Percentiles rank a stretch among this genome's conserved stretches.
These are phyloP conservation scores for Chionis minor DNA, from an alignment of 2,113 vertebrate genomes.

Conservation along the genomic window DNA sequence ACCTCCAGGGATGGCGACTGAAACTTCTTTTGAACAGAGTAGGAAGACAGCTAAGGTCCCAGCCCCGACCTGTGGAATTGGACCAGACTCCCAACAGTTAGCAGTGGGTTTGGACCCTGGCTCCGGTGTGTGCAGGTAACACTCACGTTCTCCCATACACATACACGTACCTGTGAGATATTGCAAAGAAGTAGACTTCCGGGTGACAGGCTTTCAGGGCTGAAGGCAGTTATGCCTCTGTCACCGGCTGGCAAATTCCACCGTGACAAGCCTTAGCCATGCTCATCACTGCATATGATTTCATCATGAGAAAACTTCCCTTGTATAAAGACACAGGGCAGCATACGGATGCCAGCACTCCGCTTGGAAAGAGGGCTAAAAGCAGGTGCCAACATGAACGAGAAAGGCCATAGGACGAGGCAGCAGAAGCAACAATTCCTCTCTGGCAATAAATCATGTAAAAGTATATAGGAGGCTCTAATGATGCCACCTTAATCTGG, in stretches of 20 bases:
- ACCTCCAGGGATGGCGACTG: not conserved
- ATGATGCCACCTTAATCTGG: not conserved
- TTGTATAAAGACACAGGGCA: not conserved
- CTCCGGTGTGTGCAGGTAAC: not conserved
- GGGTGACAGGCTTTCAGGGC: not conserved
- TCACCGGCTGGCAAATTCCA: not conserved
- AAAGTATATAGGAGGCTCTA: not conserved
- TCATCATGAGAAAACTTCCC: not conserved
- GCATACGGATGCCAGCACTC: not conserved
- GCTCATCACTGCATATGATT: not conserved
- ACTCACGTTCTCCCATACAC: not conserved
- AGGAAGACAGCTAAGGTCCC: not conserved
- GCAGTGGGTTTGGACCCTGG: not conserved
- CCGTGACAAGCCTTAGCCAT: not conserved
- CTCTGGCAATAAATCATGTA: not conserved
- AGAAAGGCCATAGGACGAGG: not conserved
- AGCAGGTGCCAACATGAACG: fast-evolving
- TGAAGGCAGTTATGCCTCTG: not conserved
- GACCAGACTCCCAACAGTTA: not conserved
- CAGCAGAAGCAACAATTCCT: not conserved
- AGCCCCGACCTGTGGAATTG: not conserved
- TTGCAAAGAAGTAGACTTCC: not conserved
- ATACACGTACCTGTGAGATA: not conserved
- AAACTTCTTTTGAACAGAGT: not conserved
- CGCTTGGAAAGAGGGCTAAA: not conserved